Percentiles rank a stretch among this genome's conserved stretches.
phyloP scores from a whole-genome alignment of 2,797 vertebrate species.

The Coregonus ussuriensis region DNA sequence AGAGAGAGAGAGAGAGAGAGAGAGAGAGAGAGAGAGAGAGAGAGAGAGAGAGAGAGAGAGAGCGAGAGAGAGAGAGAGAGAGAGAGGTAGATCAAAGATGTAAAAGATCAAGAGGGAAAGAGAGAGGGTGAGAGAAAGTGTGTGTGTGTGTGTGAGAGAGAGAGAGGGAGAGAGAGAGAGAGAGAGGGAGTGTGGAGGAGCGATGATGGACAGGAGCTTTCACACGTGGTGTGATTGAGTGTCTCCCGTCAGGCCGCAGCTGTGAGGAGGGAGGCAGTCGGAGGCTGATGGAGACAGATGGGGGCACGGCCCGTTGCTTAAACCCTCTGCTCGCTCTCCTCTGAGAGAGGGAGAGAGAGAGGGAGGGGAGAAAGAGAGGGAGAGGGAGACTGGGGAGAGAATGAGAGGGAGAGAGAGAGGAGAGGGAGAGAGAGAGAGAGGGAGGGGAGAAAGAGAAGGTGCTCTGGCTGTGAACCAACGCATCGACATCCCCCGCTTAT shows the following conservation, averaged over 20 bases:
- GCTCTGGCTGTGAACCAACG: neutral
- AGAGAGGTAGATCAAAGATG: neutral
- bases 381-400: neutral
- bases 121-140: neutral
- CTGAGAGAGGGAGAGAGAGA: neutral
- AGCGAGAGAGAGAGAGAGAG: neutral
- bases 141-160: no score
- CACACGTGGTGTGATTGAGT: slow-evolving; percentile 16
- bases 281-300: slow-evolving; percentile 4
- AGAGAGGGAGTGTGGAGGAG: neutral
- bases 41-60: neutral
- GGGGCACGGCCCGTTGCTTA: neutral
- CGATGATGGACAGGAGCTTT: slow-evolving; percentile 10
- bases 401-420: neutral
- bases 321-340: neutral
- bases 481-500: neutral
- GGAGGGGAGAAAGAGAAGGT: neutral
- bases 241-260: neutral
- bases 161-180: neutral
- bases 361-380: neutral
- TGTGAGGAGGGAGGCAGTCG: neutral
- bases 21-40: neutral
- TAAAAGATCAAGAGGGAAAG: neutral
- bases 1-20: neutral
- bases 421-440: neutral